Percentiles rank a stretch among this genome's conserved stretches.
Evolutionary conservation across 2,797 vertebrate species (phyloP).

Genomic region (Argya squamiceps): DNA sequence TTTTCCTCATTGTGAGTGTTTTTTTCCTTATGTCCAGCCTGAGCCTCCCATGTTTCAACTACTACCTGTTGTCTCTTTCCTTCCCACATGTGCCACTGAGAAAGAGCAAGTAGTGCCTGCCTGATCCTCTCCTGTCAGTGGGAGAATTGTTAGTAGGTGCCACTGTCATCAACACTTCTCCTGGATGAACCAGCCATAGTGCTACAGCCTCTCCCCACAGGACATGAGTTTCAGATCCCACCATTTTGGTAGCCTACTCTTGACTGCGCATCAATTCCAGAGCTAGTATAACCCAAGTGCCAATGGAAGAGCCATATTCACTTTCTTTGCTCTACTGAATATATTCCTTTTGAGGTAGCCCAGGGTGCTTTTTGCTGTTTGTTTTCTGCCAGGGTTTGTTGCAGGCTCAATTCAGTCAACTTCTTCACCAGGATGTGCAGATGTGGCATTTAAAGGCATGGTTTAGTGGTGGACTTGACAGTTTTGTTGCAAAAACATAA

Average conservation of each 20-base stretch:
- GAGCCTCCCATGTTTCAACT: neutral
- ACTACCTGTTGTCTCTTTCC: neutral
- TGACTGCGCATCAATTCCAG: neutral
- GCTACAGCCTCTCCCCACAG: neutral
- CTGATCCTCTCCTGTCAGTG: neutral
- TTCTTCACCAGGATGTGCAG: neutral
- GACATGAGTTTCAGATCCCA: neutral
- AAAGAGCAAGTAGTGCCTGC: neutral
- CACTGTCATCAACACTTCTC: neutral
- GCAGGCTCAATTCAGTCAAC: neutral
- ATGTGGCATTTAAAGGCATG: too few relatives aligned
- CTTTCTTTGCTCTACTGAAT: neutral
- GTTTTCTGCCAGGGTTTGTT: neutral
- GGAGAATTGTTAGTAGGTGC: neutral
- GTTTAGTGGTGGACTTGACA: neutral
- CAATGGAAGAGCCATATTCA: neutral
- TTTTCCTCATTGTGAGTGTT: neutral
- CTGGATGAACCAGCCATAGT: neutral
- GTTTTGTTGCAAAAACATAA: neutral
- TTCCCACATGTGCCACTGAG: neutral
- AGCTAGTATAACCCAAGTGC: neutral
- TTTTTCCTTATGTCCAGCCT: neutral
- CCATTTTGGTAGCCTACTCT: rapidly evolving
- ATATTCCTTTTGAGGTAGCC: neutral
- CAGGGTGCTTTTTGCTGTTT: neutral